Conservation (phyloP, 2,797 vertebrate genomes). For the Oceanodroma leucorhoa region DNA sequence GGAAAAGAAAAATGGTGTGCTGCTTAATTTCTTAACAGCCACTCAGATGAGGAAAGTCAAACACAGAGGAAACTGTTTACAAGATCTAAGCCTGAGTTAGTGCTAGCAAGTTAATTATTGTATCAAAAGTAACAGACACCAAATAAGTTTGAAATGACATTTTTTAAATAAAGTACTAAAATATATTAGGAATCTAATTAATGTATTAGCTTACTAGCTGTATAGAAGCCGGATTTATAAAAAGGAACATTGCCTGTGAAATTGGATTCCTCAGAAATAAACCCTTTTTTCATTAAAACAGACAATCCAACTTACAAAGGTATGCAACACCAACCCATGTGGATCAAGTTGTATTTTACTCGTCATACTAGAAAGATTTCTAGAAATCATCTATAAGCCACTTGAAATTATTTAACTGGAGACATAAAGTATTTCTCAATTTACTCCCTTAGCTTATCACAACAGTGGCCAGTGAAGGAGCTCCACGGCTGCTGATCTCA, state of each 20-base stretch:
- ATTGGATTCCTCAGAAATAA: background rate
- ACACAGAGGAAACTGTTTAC: background rate
- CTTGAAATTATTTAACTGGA: background rate
- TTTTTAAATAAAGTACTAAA: background rate
- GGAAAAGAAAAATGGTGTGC: background rate
- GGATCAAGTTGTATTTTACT: background rate
- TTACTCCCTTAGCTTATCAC: background rate
- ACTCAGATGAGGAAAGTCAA: background rate
- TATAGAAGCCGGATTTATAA: background rate
- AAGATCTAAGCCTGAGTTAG: background rate
- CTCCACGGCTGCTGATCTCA: background rate
- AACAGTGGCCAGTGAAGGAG: background rate
- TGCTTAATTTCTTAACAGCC: background rate
- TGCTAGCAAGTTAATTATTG: background rate
- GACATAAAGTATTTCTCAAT: background rate
- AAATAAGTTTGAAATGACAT: background rate
- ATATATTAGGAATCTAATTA: background rate
- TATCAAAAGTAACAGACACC: background rate
- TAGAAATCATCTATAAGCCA: conserved; percentile 5
- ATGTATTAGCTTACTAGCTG: background rate
- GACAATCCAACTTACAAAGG: background rate
- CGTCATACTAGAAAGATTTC: background rate
- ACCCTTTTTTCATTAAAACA: background rate
- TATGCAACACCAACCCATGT: accelerated
- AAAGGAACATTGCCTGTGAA: background rate